Evolutionary conservation across 2,113 vertebrate species (phyloP), one percentile per base, ranked within the genome.

Genomic region (Limnothrissa miodon): DNA sequence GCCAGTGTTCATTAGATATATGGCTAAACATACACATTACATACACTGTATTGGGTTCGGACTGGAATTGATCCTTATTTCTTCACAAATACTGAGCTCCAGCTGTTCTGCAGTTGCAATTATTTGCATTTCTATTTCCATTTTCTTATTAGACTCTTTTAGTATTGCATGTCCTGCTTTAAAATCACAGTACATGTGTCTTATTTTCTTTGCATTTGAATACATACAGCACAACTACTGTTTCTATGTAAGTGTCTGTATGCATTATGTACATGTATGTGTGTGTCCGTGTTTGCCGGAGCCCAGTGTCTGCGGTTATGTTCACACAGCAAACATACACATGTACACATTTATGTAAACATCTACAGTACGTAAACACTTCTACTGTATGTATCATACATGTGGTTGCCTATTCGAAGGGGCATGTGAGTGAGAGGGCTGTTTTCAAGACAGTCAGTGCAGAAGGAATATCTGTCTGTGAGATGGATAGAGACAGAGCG

Each of bases 201-300:
- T n/a, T n/a, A n/a, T n/a, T n/a, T n/a, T n/a, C n/a, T n/a, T n/a
- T n/a, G n/a, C n/a, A n/a, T n/a, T n/a, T n/a, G n/a, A 19, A 53
- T 2, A 53, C 17, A 23, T 53, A 19, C 19, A 70, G 25, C 33
- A 29, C 29, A 70, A 1, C 10, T 4, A 33, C 13, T 3, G 13
- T 70, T 33, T 70, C 29, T 70, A 11, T 11, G 9, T 13, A 56
- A 23, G 78, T 39, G 39, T 87, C 83, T 56, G 39, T 33, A 53
- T 81, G 8, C 9, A 33, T 36, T 81, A 9, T 42, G 9, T 15
- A 33, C 45, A 36, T 78, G 19, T 74, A 4, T 39, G 62, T 15
- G 9, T 66, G 25, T 7, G 25, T 33, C 59, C 1, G 25, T 66
- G 59, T 29, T 25, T 53, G 51, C 4, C 15, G 17, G 51, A n/a